These are phyloP conservation scores for Proctacanthus coquilletti DNA, from an alignment of 1,140 invertebrate species.

Conservation along the genomic window DNA sequence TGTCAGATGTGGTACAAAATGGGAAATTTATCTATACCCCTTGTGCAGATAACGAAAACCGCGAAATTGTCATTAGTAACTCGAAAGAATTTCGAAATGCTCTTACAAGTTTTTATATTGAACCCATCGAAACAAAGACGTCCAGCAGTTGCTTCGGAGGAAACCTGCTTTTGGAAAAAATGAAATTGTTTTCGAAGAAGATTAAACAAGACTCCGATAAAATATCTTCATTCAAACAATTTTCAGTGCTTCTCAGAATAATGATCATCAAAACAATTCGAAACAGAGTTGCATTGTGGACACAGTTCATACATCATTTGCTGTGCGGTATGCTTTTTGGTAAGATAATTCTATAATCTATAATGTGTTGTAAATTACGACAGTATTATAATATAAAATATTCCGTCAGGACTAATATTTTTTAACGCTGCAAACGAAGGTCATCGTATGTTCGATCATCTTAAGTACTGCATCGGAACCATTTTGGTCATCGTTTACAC, in stretches of 20 bases:
- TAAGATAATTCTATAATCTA: slow-evolving; percentile 4
- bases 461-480: slow-evolving; percentile 46
- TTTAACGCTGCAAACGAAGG: slow-evolving; percentile 43
- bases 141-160: slow-evolving; percentile 20
- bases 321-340: slow-evolving; percentile 40
- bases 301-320: slow-evolving; percentile 41
- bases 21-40: slow-evolving; percentile 28
- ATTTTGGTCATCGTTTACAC: slow-evolving; percentile 48
- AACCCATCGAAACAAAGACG: slow-evolving; percentile 12
- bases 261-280: slow-evolving; percentile 24
- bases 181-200: slow-evolving; percentile 18
- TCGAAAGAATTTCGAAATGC: slow-evolving; percentile 15
- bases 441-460: slow-evolving; percentile 44
- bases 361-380: not conserved
- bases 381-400: not conserved
- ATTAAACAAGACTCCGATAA: slow-evolving; percentile 13
- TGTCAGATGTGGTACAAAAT: slow-evolving; percentile 35
- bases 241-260: slow-evolving; percentile 18
- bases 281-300: slow-evolving; percentile 34
- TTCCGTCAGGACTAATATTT: slow-evolving; percentile 33
- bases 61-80: not conserved
- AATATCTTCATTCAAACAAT: slow-evolving; percentile 21
- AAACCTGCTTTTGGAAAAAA: slow-evolving; percentile 16
- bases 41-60: slow-evolving; percentile 1
- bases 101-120: slow-evolving; percentile 21